A percentile compares a stretch with the other conserved stretches of the same genome.
phyloP scores from a whole-genome alignment of 2,797 vertebrate species.

The Serranus cabrilla region DNA sequence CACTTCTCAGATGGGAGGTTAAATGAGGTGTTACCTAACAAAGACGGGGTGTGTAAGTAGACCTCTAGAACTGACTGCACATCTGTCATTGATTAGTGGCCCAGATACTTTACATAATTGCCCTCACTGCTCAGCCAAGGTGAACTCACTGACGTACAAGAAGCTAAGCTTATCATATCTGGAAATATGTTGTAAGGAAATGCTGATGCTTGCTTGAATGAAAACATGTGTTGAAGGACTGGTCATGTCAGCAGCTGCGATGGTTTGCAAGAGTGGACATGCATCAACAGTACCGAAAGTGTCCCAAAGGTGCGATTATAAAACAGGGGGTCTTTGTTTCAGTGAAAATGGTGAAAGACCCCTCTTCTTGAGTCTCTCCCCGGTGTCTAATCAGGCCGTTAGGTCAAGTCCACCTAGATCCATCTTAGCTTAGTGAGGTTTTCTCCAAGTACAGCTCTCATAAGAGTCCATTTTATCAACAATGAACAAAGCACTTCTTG shows the following conservation, averaged over 20 bases:
- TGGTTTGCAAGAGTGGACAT: slow-evolving; percentile 24
- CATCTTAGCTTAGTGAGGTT: slow-evolving; percentile 31
- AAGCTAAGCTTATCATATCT: slow-evolving; percentile 65
- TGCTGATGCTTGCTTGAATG: slow-evolving; percentile 54
- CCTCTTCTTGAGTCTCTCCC: slow-evolving; percentile 35
- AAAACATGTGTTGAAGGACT: slow-evolving; percentile 51
- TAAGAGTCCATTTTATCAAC: slow-evolving; percentile 22
- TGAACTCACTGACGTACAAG: slow-evolving; percentile 44
- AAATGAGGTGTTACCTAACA: slow-evolving; percentile 68
- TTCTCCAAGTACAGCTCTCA: slow-evolving; percentile 32
- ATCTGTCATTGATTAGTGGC: slow-evolving; percentile 78
- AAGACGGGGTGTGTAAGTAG: slow-evolving; percentile 48
- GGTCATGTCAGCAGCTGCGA: slow-evolving; percentile 39
- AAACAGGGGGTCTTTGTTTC: slow-evolving; percentile 65
- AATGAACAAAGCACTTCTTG: slow-evolving; percentile 21
- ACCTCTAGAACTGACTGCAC: slow-evolving; percentile 49
- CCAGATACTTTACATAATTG: slow-evolving; percentile 65
- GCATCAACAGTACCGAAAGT: slow-evolving; percentile 35
- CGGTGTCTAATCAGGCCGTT: slow-evolving; percentile 55
- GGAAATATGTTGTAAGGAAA: slow-evolving; percentile 49
- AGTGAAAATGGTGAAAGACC: slow-evolving; percentile 31
- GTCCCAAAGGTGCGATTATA: slow-evolving; percentile 37
- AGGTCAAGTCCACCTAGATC: slow-evolving; percentile 56
- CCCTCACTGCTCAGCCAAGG: slow-evolving; percentile 27
- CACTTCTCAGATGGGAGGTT: slow-evolving; percentile 52